phyloP scores from a whole-genome alignment of 2,113 vertebrate genomes.

The Rattus rattus region DNA sequence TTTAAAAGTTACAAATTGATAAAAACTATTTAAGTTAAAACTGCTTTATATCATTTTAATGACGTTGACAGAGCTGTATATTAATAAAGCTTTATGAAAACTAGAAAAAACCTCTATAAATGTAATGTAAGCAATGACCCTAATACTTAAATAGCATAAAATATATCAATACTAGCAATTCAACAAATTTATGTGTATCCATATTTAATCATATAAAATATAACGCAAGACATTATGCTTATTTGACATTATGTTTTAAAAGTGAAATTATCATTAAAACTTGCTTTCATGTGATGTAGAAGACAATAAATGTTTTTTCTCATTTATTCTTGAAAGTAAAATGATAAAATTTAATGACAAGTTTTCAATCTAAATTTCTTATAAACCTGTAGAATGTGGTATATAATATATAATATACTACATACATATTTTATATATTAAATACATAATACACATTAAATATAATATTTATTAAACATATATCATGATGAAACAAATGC shows the following conservation, averaged over 20 bases:
- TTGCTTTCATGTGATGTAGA: background rate
- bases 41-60: background rate
- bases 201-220: slow-evolving; percentile 47
- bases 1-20: background rate
- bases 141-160: slow-evolving; percentile 43
- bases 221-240: background rate
- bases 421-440: too few species aligned
- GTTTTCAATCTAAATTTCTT: background rate
- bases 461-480: too few species aligned
- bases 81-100: slow-evolving; percentile 59
- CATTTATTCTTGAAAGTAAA: background rate
- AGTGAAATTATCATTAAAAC: background rate
- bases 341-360: background rate
- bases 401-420: slow-evolving; percentile 11
- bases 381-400: background rate
- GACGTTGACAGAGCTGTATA: background rate
- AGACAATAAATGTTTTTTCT: background rate
- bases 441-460: too few species aligned
- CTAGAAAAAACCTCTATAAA: slow-evolving; percentile 48
- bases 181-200: background rate
- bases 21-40: background rate
- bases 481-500: too few species aligned
- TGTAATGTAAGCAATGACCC: slow-evolving; percentile 24
- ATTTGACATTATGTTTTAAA: slow-evolving; percentile 21
- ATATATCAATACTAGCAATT: background rate